Evolutionary conservation across 1,140 invertebrate species (phyloP), one percentile per base, ranked within the genome.

Genomic region (Drosophila bipectinata): DNA sequence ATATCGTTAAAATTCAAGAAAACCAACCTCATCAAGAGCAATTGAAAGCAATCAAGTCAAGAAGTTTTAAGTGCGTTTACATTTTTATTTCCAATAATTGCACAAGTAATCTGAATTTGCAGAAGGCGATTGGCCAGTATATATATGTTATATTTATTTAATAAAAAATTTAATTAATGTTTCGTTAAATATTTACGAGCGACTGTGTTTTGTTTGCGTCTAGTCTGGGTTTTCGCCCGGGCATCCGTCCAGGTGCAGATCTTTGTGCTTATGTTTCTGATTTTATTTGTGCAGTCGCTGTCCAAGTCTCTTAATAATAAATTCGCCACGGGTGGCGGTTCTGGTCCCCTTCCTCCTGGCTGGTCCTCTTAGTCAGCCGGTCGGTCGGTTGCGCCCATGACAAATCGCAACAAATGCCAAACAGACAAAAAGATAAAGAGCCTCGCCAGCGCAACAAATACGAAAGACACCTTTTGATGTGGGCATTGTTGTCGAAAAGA

Each of bases 331-430:
- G 79, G 79, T 52, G 72, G 79, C 53, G 61, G 3, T 21, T 45
- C 26, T 55, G 15, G 32, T 53, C 47, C 66, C 58, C 54, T 57
- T 32, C 48, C 49, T 41, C 44, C 48, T 34, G 21, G 24, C 57
- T 34, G 26, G 51, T 56, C 54, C 55, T 45, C 54, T 58, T 62
- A 60, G 76, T 59, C 76, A 66, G 53, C 39, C 37, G 47, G 28
- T 9, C 37, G 47, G 28, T 9, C 48, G 10, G 56, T 57, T 64
- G 72, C 56, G 67, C 39, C 78, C 79, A 82, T 82, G 79, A 82
- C 79, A 82, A 82, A 82, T 82, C 79, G 79, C 58, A 53, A 61
- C 58, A 77, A 82, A 77, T 82, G 73, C 68, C 75, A 79, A 78
- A 72, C 67, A 78, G 71, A 58, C 71, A 75, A 44, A 15, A 44